Evolutionary conservation across 2,113 vertebrate genomes (phyloP).

Genomic region (Thamnophis sirtalis): DNA sequence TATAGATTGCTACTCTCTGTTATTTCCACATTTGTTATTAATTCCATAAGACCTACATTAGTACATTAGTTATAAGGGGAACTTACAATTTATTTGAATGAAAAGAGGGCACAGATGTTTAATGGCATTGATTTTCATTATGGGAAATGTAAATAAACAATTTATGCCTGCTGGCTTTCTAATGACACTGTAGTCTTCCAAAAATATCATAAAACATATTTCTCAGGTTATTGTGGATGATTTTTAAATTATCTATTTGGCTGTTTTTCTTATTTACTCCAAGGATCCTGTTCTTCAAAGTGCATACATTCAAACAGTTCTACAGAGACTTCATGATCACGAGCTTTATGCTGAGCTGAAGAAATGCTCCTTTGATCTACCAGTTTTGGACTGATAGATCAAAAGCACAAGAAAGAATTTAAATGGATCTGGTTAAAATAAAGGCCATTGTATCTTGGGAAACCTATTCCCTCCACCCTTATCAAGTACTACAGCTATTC

Average conservation of each 20-base stretch:
- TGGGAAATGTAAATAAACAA: background rate
- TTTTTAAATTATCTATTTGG: background rate
- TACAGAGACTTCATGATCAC: background rate
- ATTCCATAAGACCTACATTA: background rate
- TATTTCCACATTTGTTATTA: background rate
- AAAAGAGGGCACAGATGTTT: background rate
- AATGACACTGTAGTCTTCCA: background rate
- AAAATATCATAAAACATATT: background rate
- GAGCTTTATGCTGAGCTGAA: background rate
- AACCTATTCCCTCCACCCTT: background rate
- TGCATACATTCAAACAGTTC: background rate
- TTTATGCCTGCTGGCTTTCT: background rate
- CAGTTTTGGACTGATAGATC: background rate
- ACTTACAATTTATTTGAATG: background rate
- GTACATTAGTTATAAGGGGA: background rate
- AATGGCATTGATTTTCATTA: background rate
- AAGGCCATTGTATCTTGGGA: background rate
- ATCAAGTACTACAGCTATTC: background rate
- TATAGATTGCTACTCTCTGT: background rate
- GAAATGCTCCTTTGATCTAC: background rate
- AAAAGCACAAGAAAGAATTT: background rate
- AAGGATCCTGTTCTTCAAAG: background rate
- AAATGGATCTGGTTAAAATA: background rate
- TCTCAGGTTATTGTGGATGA: background rate
- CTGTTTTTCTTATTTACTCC: background rate